Evolutionary conservation across 2,888 invertebrate genomes (phyloP), one percentile per base, ranked within the genome.

Genomic region (Leptogaster cylindrica): DNA sequence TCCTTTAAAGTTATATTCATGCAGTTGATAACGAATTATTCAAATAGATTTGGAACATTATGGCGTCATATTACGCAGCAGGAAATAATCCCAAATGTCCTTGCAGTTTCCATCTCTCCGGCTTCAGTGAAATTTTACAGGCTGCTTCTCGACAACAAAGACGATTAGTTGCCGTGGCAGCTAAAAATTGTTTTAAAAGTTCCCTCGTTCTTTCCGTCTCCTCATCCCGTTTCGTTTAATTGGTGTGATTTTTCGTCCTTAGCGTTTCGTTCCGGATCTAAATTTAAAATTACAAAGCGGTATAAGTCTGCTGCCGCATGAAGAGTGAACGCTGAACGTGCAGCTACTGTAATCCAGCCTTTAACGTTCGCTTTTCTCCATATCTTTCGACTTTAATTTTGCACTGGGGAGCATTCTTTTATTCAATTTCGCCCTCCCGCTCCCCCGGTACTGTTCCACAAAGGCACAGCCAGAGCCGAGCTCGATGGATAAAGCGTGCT

Each of bases 341-440:
- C 61, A 41, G 14, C 25, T 33, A 14, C 27, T 14, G 44, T 61
- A 61, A 61, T 61, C 61, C 28, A 25, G 41, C 61, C 61, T 28
- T 61, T 61, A 44, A 61, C 44, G 44, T 61, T 39, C 33, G 61
- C 44, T 41, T 61, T 61, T 61, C 44, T 61, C 44, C 61, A 61
- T 61, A 61, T 61, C 61, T 61, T 55, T 61, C 44, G 61, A 61
- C 61, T 61, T 61, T 61, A 61, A 61, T 61, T 61, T 61, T 61
- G 61, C 61, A 61, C 44, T 44, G 44, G 61, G 61, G 61, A 61
- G 44, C 61, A 44, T 28, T 61, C 61, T 61, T 44, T 61, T 61
- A 41, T 61, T 55, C 55, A 55, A 55, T 55, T 55, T 55, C 12
- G 31, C 55, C 61, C 61, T 27, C 28, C 8, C 25, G 20, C 23